phyloP scores from a whole-genome alignment of 2,797 vertebrate species.

The Hafferia zeledoni region DNA sequence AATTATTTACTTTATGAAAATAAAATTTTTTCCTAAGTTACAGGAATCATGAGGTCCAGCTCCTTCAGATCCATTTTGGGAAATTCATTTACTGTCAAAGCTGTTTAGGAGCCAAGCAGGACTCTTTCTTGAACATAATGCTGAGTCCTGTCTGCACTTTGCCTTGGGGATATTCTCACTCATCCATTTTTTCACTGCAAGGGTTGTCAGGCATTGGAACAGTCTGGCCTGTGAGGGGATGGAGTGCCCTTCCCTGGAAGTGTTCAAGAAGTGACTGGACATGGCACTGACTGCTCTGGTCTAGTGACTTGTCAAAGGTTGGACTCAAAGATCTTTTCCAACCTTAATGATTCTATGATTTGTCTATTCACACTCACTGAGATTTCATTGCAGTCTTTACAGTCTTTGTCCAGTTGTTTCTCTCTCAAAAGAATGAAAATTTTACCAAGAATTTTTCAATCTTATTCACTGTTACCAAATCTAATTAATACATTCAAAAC shows the following conservation, averaged over 20 bases:
- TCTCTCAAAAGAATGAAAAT: not conserved
- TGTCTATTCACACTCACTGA: not conserved
- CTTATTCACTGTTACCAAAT: not conserved
- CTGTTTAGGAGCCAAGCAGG: not conserved
- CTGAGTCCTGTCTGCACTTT: not conserved
- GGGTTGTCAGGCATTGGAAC: not conserved
- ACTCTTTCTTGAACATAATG: not conserved
- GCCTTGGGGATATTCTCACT: not conserved
- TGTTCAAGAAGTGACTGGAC: not conserved
- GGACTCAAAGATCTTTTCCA: too few species aligned
- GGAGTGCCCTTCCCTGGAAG: not conserved
- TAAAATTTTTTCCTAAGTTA: not conserved
- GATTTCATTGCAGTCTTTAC: not conserved
- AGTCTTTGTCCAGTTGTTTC: not conserved
- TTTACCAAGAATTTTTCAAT: not conserved
- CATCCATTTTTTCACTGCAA: not conserved
- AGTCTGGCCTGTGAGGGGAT: too few species aligned
- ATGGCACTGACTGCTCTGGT: too few species aligned
- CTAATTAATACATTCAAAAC: not conserved
- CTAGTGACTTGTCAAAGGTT: too few species aligned
- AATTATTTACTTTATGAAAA: not conserved
- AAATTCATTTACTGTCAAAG: not conserved
- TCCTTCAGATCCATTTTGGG: not conserved
- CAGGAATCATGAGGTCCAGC: not conserved
- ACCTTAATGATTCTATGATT: not conserved